Evolutionary conservation across 2,888 invertebrate genomes (phyloP), one percentile per base, ranked within the genome.

Genomic region (Carterocephalus palaemon): DNA sequence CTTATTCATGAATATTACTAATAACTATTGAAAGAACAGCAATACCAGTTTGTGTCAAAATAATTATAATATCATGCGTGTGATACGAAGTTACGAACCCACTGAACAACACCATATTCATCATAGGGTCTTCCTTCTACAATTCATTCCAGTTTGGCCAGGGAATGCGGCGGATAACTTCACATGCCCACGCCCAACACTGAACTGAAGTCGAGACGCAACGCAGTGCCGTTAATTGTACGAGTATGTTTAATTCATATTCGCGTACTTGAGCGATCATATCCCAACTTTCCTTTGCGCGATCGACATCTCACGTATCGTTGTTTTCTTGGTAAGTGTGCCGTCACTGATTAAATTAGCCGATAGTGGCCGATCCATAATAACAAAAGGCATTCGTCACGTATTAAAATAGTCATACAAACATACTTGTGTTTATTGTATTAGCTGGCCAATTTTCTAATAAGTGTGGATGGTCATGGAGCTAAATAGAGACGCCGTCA

Each of bases 401-500:
- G 12, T 23, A 28, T 37, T 5, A 19, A 37, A 23, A 45, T 36
- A 29, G 23, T n/a, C n/a, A n/a, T n/a, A n/a, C n/a, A n/a, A n/a
- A n/a, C 29, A 36, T 10, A n/a, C n/a, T n/a, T 37, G 19, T 4
- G 7, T 32, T 28, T 34, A 34, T 37, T 29, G 4, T 22, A 22
- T 37, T 37, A 45, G 23, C 23, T 41, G 32, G 23, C 45, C 37
- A 37, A 45, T 45, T 45, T 31, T 31, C 9, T 17, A 45, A 45
- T 45, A 24, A 45, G 31, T 24, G 15, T 38, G 15, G 20, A 26
- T 7, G 20, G 64, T 75, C 72, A 78, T 68, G 54, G 57, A 62
- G 69, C 54, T 60, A 68, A 75, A 75, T 74, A 70, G 67, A 68
- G 53, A 61, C 53, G 57, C 62, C 65, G 66, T 69, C 64, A 66